phyloP scores from a whole-genome alignment of 1,140 invertebrate species.

The Hyles euphorbiae region DNA sequence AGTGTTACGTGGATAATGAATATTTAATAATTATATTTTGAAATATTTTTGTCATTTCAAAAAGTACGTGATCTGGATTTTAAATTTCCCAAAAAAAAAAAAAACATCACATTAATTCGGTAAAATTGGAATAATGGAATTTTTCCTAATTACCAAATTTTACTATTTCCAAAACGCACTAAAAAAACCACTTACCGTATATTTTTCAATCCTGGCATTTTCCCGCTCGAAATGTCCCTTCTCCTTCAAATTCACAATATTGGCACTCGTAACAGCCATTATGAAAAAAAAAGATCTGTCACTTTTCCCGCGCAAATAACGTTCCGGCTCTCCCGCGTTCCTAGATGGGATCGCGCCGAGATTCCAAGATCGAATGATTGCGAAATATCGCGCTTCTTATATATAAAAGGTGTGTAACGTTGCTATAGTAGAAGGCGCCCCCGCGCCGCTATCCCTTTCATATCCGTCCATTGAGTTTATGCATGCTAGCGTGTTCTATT shows the following conservation, averaged over 20 bases:
- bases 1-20: too few relatives aligned
- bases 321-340: constrained; percentile 50
- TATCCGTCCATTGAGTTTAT: constrained; percentile 10
- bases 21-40: too few relatives aligned
- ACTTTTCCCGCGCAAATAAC: constrained; percentile 54
- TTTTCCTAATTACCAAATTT: too few relatives aligned
- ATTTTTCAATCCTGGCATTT: constrained; percentile 61
- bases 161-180: too few relatives aligned
- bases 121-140: too few relatives aligned
- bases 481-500: constrained; percentile 3
- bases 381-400: constrained; percentile 64
- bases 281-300: constrained; percentile 44
- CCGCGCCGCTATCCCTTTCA: constrained; percentile 37
- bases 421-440: constrained; percentile 36
- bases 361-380: constrained; percentile 65
- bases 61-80: too few relatives aligned
- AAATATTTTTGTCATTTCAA: too few relatives aligned
- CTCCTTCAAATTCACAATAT: constrained; percentile 61
- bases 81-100: too few relatives aligned
- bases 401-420: constrained; percentile 57
- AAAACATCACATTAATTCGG: too few relatives aligned
- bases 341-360: constrained; percentile 56
- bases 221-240: constrained; percentile 59
- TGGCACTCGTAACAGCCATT: constrained; percentile 66
- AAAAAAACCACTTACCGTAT: constrained; percentile 42